Conservation (phyloP, 2,113 vertebrate species). For the Engraulis encrasicolus region DNA sequence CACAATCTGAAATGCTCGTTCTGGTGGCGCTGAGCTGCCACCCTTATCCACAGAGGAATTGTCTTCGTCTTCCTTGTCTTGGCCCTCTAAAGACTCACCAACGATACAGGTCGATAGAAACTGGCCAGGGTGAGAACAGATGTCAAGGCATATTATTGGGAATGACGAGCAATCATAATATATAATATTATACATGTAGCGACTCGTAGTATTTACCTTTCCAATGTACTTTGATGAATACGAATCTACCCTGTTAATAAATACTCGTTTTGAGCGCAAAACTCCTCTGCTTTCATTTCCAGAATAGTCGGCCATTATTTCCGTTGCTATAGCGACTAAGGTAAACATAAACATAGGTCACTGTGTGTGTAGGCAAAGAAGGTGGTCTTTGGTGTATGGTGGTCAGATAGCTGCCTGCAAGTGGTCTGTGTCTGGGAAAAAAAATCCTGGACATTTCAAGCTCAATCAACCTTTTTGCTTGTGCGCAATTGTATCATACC, state of each 20-base stretch:
- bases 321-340: constrained; percentile 51
- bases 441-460: too few species aligned
- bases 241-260: constrained; percentile 84
- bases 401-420: too few species aligned
- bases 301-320: constrained; percentile 53
- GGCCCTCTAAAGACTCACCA: constrained; percentile 69
- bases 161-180: not conserved
- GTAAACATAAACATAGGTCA: too few species aligned
- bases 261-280: constrained; percentile 73
- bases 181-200: not conserved
- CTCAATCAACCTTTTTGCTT: too few species aligned
- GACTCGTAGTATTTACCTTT: constrained; percentile 72
- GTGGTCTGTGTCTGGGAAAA: too few species aligned
- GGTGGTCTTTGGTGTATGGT: too few species aligned
- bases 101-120: constrained; percentile 77
- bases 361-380: too few species aligned
- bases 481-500: too few species aligned
- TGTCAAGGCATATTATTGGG: not conserved
- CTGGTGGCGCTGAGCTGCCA: too few species aligned
- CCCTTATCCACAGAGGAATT: too few species aligned
- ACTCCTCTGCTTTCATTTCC: constrained; percentile 17
- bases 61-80: constrained; percentile 62
- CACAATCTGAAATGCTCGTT: constrained; percentile 78
- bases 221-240: constrained; percentile 83
- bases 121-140: constrained; percentile 61